phyloP scores from a whole-genome alignment of 2,113 vertebrate species.

The Etheostoma cragini region DNA sequence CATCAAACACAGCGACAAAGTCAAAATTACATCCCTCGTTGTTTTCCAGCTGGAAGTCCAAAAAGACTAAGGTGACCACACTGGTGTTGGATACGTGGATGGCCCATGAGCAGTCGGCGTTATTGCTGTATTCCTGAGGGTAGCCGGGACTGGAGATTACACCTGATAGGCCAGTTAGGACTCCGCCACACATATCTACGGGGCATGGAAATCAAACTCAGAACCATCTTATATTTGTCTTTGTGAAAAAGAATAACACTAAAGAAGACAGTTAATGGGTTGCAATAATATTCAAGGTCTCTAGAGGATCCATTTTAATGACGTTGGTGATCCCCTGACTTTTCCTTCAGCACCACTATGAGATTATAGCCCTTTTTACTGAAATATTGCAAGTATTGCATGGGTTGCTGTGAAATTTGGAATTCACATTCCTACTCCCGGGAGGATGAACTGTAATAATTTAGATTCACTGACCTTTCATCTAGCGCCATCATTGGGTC shows the following conservation, averaged over 20 bases:
- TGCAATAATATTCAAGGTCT: not conserved
- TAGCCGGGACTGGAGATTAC: constrained; percentile 94
- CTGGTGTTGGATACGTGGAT: constrained; percentile 84
- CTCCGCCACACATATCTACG: constrained; percentile 92
- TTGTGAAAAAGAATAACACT: not conserved
- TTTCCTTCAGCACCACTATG: not conserved
- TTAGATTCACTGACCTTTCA: not conserved
- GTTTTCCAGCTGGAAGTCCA: constrained; percentile 95
- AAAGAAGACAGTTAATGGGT: not conserved
- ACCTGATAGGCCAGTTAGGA: constrained; percentile 92
- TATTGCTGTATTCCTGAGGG: constrained; percentile 94
- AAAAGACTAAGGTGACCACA: constrained; percentile 89
- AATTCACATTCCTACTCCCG: not conserved
- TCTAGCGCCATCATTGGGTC: not conserved
- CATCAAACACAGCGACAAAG: constrained; percentile 92
- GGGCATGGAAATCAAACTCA: not conserved
- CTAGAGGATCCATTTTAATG: not conserved
- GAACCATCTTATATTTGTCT: not conserved
- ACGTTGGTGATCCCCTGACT: not conserved
- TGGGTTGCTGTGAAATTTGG: not conserved
- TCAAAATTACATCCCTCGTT: constrained; percentile 92
- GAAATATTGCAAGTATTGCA: not conserved
- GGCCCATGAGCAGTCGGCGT: constrained; percentile 92
- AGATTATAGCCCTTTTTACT: too few species aligned
- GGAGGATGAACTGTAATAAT: not conserved